Evolutionary conservation across 2,797 vertebrate species (phyloP), one percentile per base, ranked within the genome.

Genomic region (Pipistrellus kuhlii): DNA sequence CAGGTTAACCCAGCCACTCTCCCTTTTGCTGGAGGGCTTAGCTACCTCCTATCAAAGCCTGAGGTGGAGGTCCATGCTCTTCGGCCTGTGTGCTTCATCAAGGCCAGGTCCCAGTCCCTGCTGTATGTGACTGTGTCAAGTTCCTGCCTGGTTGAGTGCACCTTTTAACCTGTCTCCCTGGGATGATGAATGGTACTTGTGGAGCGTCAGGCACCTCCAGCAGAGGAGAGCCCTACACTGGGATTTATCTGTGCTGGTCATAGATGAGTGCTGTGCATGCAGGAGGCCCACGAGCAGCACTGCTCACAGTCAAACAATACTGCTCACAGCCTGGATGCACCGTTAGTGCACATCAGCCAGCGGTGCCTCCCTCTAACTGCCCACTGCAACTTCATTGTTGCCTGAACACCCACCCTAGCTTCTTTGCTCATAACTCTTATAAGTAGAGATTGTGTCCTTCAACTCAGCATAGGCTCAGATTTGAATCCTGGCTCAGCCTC

Each of bases 171-270:
- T 35, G 15, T 89, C 59, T 88, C 25, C 18, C 71, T 41, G 59
- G 81, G 66, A 53, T 77, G 85, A 91, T 84, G 64, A 72, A 83
- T 88, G 44, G 4, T 2, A 17, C 48, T 59, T 53, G 9, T 23
- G 64, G 69, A 62, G 86, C 21, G 11, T 85, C n/a, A 15, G 48
- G 69, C 57, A 44, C 32, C 80, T 46, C 82, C 51, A 38, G 20
- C 27, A 64, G n/a, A 75, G 78, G 71, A 48, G 76, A 71, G 64
- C 53, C 48, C 35, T 76, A 53, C 95, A 69, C 64, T 73, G n/a
- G n/a, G 23, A 77, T 94, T 94, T 94, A 83, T 87, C 88, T 87
- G 25, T 44, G 62, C 69, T 94, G 81, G 38, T 88, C 76, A 80
- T 51, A 87, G 77, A 12, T 46, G 73, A 90, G 17, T 95, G 51